A percentile compares a stretch with the other conserved stretches of the same genome.
Evolutionary conservation across 2,888 invertebrate genomes (phyloP).

Genomic region (Agrochola macilenta): DNA sequence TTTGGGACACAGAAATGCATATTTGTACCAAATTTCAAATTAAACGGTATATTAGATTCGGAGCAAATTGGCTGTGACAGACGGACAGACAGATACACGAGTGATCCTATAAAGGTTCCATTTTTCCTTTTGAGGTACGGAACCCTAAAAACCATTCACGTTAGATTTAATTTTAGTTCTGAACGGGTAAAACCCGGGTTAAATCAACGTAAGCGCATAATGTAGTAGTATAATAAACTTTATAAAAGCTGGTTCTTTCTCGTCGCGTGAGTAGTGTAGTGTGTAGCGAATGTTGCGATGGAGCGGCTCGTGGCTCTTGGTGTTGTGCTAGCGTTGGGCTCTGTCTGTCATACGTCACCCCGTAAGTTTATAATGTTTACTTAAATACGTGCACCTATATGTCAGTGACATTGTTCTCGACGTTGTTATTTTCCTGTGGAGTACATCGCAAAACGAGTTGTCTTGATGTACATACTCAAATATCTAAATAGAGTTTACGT

Average conservation of each 20-base stretch:
- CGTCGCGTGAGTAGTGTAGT: conserved; percentile 9
- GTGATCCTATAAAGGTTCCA: too few species aligned
- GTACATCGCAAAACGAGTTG: neutral
- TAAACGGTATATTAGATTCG: too few species aligned
- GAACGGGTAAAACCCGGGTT: conserved; percentile 12
- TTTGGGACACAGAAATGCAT: too few species aligned
- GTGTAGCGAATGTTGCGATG: conserved; percentile 17
- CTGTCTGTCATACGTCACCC: conserved; percentile 8
- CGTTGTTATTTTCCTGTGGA: conserved; percentile 5
- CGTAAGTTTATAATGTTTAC: conserved; percentile 21
- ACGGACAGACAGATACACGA: too few species aligned
- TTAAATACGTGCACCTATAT: neutral
- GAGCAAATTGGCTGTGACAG: too few species aligned
- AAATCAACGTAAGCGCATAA: neutral
- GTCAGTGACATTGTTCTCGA: neutral
- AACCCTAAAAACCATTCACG: neutral
- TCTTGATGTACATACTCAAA: neutral
- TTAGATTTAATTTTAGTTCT: neutral
- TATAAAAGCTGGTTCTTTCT: conserved; percentile 23
- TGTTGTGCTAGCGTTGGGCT: conserved; percentile 13
- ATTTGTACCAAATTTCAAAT: too few species aligned
- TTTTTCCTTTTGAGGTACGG: too few species aligned
- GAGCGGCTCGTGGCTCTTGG: neutral
- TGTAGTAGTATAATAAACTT: conserved; percentile 3
- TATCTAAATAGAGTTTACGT: neutral